A percentile compares a stretch with the other conserved stretches of the same genome.
Conservation (phyloP, 2,113 vertebrate species). For the Rhinolophus sinicus region DNA sequence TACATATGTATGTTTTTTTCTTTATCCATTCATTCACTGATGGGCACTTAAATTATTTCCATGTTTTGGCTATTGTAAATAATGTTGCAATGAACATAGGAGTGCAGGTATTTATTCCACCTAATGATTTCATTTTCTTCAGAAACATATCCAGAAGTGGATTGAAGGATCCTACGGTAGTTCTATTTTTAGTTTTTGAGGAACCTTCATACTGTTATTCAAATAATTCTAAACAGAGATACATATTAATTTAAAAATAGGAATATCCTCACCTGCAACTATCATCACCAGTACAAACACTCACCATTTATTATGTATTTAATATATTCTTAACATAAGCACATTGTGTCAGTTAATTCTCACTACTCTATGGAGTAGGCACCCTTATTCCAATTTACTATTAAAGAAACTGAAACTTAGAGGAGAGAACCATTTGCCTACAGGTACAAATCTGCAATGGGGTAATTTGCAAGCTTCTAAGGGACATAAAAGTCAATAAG, state of each 20-base stretch:
- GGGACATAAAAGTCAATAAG: not conserved
- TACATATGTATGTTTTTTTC: not conserved
- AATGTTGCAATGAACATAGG: not conserved
- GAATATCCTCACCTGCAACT: not conserved
- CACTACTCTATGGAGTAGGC: not conserved
- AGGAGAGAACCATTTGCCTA: not conserved
- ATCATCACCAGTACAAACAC: not conserved
- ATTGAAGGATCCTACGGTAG: not conserved
- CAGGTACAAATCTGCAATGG: not conserved
- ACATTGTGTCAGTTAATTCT: not conserved
- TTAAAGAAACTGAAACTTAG: not conserved
- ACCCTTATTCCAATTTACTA: not conserved
- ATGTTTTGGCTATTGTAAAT: not conserved
- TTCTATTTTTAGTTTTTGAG: not conserved
- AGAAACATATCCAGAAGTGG: not conserved
- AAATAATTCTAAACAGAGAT: not conserved
- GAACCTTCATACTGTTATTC: not conserved
- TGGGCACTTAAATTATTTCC: not conserved
- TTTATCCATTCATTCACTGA: not conserved
- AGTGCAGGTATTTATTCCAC: not conserved
- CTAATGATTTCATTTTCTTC: not conserved
- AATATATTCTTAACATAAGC: not conserved
- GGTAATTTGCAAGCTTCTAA: not conserved
- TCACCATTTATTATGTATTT: not conserved
- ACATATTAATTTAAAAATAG: not conserved